Base-by-base conservation (phyloP, 37 sponge, comb jelly and placozoan species). In the Beroe ovata region DNA sequence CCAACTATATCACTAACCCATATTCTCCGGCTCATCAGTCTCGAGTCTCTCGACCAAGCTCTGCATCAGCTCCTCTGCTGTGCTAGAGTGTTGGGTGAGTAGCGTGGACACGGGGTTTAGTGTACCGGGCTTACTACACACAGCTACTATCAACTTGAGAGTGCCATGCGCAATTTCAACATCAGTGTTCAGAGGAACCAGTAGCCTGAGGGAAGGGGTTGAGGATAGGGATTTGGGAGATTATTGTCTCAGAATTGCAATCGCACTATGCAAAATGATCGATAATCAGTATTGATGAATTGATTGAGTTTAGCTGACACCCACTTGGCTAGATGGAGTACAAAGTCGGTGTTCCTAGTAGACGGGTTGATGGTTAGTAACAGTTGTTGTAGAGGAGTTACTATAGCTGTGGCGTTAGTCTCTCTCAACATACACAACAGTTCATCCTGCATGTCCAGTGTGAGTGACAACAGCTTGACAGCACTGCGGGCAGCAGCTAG, bases 321-420 rank as follows among this genome's bases (percentile, higher is more conserved):
- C 47, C 20, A 98, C 99, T 89, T 94, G n/a, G 96, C 91, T 19
- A 98, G 89, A 38, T 92, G 93, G 26, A 98, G 29, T 22, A 94
- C 39, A 28, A 94, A 92, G 60, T 98, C 94, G 58, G 96, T 89
- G 21, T 89, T 90, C 25, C 91, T 60, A 16, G 95, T 93, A 32
- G 90, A 81, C 32, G 94, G 93, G 89, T 94, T 96, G 58, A 98
- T 84, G 3, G 93, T 91, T 14, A 94, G 72, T 39, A 98, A 92
- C 2, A 98, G 93, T 34, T 92, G 84, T 36, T 94, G 88, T 16
- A 98, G 91, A 0, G 99, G 95, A 25, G 92, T 92, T 0, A 92
- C 90, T 32, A 91, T 89, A 25, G 84, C 38, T 4, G 84, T 77
- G 41, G 84, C 84, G n/a, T 35, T 90, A 64, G 39, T 35, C 18